A percentile compares a stretch with the other conserved stretches of the same genome.
phyloP scores from a whole-genome alignment of 2,113 vertebrate genomes.

The Cygnus buccinator region DNA sequence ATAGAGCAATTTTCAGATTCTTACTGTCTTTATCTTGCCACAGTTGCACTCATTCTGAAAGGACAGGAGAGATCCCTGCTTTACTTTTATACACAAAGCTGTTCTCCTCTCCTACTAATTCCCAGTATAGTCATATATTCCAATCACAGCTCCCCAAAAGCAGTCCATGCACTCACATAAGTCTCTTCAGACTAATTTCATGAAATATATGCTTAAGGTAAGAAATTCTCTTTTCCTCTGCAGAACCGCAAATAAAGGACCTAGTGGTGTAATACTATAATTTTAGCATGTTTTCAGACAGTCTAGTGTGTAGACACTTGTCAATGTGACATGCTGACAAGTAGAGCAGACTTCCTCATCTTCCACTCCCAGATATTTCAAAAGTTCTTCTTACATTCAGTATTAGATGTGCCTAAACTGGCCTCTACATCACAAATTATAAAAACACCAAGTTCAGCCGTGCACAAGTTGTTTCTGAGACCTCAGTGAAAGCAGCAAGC shows the following conservation, averaged over 20 bases:
- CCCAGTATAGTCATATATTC: background rate
- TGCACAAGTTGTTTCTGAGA: background rate
- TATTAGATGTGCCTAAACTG: background rate
- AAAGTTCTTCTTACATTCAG: background rate
- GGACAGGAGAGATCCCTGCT: background rate
- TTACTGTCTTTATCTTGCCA: background rate
- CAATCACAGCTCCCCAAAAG: background rate
- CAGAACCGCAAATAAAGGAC: background rate
- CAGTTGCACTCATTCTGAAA: background rate
- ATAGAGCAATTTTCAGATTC: background rate
- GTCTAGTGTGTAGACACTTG: background rate
- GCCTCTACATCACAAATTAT: background rate
- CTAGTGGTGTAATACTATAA: background rate
- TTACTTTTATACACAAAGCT: background rate
- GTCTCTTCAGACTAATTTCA: background rate
- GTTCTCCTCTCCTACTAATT: background rate
- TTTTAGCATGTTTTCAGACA: background rate
- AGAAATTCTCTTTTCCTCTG: background rate
- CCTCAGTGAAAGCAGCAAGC: background rate
- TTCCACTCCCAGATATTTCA: background rate
- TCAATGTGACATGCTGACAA: background rate
- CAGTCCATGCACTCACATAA: background rate
- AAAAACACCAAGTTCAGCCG: background rate
- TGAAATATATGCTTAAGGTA: background rate
- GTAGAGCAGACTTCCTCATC: background rate